phyloP scores from a whole-genome alignment of 2,113 vertebrate species.

The Chaenogobius annularis region DNA sequence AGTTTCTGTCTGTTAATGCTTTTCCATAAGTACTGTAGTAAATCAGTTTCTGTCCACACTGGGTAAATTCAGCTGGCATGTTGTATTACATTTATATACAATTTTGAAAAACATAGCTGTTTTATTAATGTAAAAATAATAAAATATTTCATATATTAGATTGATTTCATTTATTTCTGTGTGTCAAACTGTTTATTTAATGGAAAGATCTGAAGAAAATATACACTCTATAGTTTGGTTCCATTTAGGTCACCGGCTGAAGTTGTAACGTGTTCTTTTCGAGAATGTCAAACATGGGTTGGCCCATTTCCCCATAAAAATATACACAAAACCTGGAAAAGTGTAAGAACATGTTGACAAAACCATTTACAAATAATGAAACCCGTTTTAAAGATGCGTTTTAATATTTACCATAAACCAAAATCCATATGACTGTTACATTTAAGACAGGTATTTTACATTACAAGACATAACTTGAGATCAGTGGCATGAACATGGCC shows the following conservation, averaged over 20 bases:
- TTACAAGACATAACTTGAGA: constrained; percentile 75
- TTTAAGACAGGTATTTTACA: constrained; percentile 79
- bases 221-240: background rate
- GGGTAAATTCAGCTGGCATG: constrained; percentile 65
- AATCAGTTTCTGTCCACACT: constrained; percentile 43
- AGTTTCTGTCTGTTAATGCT: constrained; percentile 45
- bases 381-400: constrained; percentile 45
- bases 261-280: no score
- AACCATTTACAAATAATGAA: background rate
- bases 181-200: background rate
- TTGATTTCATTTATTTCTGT: constrained; percentile 4
- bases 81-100: constrained; percentile 73
- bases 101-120: constrained; percentile 72
- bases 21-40: constrained; percentile 57
- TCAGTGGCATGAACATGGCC: constrained; percentile 63
- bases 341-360: no score
- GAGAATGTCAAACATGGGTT: no score
- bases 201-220: background rate
- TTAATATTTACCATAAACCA: constrained; percentile 78
- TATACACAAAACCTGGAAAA: no score
- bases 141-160: constrained; percentile 66
- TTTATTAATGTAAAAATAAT: constrained; percentile 67
- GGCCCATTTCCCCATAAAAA: no score
- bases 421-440: constrained; percentile 76
- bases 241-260: no score